phyloP scores from a whole-genome alignment of 1,140 invertebrate species.

The Brachionus paranguensis region DNA sequence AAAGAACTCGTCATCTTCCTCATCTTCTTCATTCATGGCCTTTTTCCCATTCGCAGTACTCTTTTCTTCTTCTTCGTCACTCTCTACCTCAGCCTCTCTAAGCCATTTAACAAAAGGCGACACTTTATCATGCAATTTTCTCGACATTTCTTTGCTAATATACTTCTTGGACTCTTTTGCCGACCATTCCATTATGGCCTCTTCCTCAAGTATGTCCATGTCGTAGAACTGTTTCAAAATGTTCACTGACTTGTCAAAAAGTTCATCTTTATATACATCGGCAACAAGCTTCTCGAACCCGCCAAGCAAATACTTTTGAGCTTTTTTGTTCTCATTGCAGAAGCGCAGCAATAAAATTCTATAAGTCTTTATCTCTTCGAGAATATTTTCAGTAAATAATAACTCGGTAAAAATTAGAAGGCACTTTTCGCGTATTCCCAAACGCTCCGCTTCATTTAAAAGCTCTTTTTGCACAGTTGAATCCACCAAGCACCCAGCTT shows the following conservation, averaged over 20 bases:
- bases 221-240: slow-evolving; percentile 92
- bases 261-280: slow-evolving; percentile 68
- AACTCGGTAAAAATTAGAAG: slow-evolving; percentile 85
- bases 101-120: slow-evolving; percentile 92
- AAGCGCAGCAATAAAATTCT: slow-evolving; percentile 59
- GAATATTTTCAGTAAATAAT: slow-evolving; percentile 78
- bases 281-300: slow-evolving; percentile 85
- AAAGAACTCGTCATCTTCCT: slow-evolving; percentile 62
- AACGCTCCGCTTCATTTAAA: slow-evolving; percentile 81
- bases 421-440: slow-evolving; percentile 89
- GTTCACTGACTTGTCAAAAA: slow-evolving; percentile 79
- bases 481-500: neutral
- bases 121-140: slow-evolving; percentile 84
- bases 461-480: slow-evolving; percentile 30
- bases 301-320: slow-evolving; percentile 87
- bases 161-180: slow-evolving; percentile 86
- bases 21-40: slow-evolving; percentile 57
- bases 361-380: slow-evolving; percentile 64
- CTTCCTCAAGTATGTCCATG: slow-evolving; percentile 85
- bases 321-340: slow-evolving; percentile 60
- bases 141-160: slow-evolving; percentile 77
- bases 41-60: neutral
- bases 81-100: slow-evolving; percentile 89
- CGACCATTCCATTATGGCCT: slow-evolving; percentile 84
- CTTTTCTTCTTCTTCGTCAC: slow-evolving; percentile 55